Conservation (phyloP, 2,113 vertebrate genomes). For the Pycnonotus jocosus region DNA sequence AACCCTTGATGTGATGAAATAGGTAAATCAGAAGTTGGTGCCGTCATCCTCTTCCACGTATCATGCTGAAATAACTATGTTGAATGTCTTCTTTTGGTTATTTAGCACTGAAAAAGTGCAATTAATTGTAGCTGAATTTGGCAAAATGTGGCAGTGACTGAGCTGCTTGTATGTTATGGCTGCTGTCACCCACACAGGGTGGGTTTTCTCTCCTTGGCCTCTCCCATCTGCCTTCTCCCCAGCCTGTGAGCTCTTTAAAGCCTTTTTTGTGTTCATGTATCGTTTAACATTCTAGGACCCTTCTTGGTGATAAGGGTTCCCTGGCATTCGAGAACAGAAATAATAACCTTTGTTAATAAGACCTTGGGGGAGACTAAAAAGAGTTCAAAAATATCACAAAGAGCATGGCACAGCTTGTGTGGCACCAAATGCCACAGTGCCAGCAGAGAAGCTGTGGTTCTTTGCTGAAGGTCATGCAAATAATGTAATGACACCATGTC, state of each 20-base stretch:
- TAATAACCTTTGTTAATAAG: not conserved
- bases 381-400: not conserved
- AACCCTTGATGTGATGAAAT: not conserved
- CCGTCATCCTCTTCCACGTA: not conserved
- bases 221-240: not conserved
- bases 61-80: not conserved
- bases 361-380: not conserved
- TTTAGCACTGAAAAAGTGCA: not conserved
- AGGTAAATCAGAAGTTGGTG: not conserved
- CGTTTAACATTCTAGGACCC: not conserved
- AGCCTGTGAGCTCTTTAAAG: not conserved
- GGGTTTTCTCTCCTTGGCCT: not conserved
- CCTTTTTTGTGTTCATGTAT: not conserved
- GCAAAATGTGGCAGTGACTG: not conserved
- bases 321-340: not conserved
- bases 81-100: not conserved
- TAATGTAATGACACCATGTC: not conserved
- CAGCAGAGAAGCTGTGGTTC: not conserved
- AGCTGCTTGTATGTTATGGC: not conserved
- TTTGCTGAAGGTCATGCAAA: not conserved
- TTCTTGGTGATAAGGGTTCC: not conserved
- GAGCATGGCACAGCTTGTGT: not conserved
- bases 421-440: not conserved
- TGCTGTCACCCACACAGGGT: rapidly evolving
- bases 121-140: not conserved